Percentiles rank a stretch among this genome's conserved stretches.
These are phyloP conservation scores for Pan paniscus DNA, from an alignment of 2,113 vertebrate species.

Conservation along the genomic window DNA sequence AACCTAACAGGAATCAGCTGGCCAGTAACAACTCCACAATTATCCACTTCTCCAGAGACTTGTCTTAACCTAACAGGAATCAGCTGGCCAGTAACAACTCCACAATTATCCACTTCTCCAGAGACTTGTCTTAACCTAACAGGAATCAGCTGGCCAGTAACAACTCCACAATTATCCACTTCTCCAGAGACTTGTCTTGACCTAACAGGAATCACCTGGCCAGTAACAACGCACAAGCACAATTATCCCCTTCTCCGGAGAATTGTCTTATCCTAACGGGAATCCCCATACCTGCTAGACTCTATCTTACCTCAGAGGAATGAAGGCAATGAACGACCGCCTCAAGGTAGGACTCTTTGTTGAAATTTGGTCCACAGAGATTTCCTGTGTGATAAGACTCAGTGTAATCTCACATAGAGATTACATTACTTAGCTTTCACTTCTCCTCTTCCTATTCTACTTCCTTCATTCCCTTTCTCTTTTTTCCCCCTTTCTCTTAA, in stretches of 20 bases:
- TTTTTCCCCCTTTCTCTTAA: neutral
- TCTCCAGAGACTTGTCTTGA: too few relatives aligned
- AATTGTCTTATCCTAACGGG: neutral
- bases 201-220: neutral
- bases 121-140: neutral
- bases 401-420: neutral
- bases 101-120: neutral
- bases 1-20: neutral
- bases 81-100: neutral
- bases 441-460: neutral
- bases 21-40: neutral
- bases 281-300: neutral
- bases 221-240: neutral
- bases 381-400: neutral
- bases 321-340: neutral
- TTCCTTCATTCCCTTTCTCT: neutral
- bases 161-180: neutral
- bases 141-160: neutral
- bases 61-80: neutral
- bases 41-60: too few relatives aligned
- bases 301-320: neutral
- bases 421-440: neutral
- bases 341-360: neutral
- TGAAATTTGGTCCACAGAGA: neutral
- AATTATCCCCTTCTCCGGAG: too few relatives aligned